phyloP scores from a whole-genome alignment of 2,797 vertebrate genomes.

The Brachyalestes nurse region DNA sequence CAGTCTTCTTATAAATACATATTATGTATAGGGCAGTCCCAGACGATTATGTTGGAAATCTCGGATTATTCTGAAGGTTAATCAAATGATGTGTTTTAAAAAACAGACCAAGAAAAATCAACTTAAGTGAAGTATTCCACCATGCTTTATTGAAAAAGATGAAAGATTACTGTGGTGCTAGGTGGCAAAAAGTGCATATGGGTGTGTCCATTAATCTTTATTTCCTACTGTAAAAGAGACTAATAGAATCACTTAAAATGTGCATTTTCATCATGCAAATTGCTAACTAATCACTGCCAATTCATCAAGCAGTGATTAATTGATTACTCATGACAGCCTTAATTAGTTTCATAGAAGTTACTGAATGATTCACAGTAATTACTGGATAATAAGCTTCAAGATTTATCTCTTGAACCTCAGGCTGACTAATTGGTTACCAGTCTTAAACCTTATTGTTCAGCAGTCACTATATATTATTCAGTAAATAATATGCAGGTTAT shows the following conservation, averaged over 20 bases:
- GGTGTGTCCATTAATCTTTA: not conserved
- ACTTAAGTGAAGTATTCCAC: not conserved
- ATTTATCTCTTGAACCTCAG: not conserved
- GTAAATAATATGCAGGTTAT: not conserved
- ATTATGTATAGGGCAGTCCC: not conserved
- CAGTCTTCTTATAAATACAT: not conserved
- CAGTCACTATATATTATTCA: not conserved
- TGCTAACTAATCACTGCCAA: too few species aligned
- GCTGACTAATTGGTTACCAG: not conserved
- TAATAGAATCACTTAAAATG: not conserved
- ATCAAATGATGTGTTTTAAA: not conserved
- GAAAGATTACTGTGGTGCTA: not conserved
- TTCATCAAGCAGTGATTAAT: not conserved
- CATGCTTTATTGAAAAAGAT: not conserved
- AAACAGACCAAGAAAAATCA: not conserved
- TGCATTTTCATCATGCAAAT: not conserved
- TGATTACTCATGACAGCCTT: not conserved
- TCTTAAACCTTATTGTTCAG: not conserved
- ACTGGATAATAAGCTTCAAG: not conserved
- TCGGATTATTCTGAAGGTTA: not conserved
- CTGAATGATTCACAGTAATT: not conserved
- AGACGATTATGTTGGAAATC: not conserved
- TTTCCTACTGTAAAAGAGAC: not conserved
- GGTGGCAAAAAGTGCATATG: not conserved
- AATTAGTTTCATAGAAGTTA: not conserved